phyloP scores from a whole-genome alignment of 2,797 vertebrate species.

The Adelosebastes latens region DNA sequence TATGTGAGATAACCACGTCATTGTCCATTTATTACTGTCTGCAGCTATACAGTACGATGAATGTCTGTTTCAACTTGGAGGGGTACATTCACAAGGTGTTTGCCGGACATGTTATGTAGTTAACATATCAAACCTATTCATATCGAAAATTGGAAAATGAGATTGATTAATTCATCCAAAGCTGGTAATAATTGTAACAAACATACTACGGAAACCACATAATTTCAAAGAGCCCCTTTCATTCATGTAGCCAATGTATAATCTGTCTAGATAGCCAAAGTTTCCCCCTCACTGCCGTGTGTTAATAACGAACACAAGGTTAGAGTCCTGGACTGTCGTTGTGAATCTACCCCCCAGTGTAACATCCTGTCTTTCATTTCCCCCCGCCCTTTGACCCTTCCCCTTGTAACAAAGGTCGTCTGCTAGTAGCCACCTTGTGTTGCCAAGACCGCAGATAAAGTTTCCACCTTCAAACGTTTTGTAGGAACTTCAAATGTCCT shows the following conservation, averaged over 20 bases:
- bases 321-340: constrained; percentile 54
- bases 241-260: constrained; percentile 32
- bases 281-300: constrained; percentile 20
- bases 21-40: constrained; percentile 25
- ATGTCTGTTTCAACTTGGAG: constrained; percentile 44
- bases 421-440: constrained; percentile 53
- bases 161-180: constrained; percentile 5
- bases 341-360: constrained; percentile 65
- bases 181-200: neutral
- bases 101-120: constrained; percentile 28
- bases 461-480: constrained; percentile 88
- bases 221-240: constrained; percentile 20
- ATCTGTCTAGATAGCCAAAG: constrained; percentile 43
- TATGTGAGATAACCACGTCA: constrained; percentile 31
- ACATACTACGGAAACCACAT: neutral
- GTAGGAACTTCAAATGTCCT: constrained; percentile 86
- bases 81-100: constrained; percentile 64
- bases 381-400: constrained; percentile 31
- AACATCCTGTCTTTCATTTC: constrained; percentile 65
- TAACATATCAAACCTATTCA: constrained; percentile 38
- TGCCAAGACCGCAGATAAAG: constrained; percentile 85
- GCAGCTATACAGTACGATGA: constrained; percentile 39
- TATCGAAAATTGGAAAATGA: constrained; percentile 10
- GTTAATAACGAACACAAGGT: constrained; percentile 35
- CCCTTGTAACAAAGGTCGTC: constrained; percentile 64